phyloP scores from a whole-genome alignment of 2,888 invertebrate genomes.

The Eupithecia dodoneata region DNA sequence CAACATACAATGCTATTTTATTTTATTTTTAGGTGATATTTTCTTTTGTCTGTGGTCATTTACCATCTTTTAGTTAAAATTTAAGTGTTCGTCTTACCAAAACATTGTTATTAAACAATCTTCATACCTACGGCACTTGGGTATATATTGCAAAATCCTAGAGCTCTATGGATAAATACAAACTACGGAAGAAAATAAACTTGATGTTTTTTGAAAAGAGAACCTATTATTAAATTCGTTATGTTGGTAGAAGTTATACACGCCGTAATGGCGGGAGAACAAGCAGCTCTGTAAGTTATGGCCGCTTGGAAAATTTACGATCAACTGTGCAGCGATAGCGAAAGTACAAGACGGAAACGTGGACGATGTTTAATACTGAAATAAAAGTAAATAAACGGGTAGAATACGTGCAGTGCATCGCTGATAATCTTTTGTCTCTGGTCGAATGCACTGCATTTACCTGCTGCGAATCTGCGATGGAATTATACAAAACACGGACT shows the following conservation, averaged over 20 bases:
- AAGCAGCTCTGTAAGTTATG: constrained; percentile 42
- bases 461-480: constrained; percentile 1
- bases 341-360: constrained; percentile 54
- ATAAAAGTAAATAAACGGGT: constrained; percentile 34
- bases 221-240: constrained; percentile 48
- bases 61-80: not conserved
- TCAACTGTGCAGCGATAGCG: constrained; percentile 47
- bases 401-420: constrained; percentile 27
- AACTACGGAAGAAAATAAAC: constrained; percentile 7
- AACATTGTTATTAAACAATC: too few species aligned
- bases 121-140: not conserved
- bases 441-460: constrained; percentile 14
- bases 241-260: constrained; percentile 37
- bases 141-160: not conserved
- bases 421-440: constrained; percentile 33
- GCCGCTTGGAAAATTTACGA: constrained; percentile 58
- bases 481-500: constrained; percentile 5
- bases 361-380: constrained; percentile 37
- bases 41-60: not conserved
- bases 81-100: too few species aligned
- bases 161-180: not conserved
- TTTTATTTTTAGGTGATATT: not conserved
- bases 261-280: constrained; percentile 47
- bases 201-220: constrained; percentile 34
- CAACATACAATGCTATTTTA: not conserved